Percentiles rank a stretch among this genome's conserved stretches.
These are phyloP conservation scores for Arenicola marina DNA, from an alignment of 2,888 invertebrate genomes.

Conservation along the genomic window DNA sequence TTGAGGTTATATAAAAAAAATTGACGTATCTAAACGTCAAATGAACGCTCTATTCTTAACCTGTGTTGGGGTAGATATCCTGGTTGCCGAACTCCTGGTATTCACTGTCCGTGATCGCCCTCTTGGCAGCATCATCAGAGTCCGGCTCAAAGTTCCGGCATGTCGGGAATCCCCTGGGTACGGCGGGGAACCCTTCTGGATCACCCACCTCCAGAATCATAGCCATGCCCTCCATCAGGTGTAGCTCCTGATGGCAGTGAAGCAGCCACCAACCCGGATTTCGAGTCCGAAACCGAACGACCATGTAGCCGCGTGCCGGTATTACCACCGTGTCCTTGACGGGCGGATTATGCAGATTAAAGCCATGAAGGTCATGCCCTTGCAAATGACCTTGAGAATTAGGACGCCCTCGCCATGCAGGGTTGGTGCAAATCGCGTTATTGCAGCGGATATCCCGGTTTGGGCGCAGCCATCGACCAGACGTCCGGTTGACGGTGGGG, in stretches of 20 bases:
- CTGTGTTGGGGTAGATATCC: too few relatives aligned
- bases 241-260: slow-evolving; percentile 5
- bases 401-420: background rate
- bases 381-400: too few relatives aligned
- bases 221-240: slow-evolving; percentile 9
- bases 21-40: too few relatives aligned
- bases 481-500: background rate
- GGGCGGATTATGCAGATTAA: slow-evolving; percentile 9
- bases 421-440: background rate
- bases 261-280: slow-evolving; percentile 10
- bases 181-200: background rate
- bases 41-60: too few relatives aligned
- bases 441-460: background rate
- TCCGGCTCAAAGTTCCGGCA: background rate
- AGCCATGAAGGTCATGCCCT: slow-evolving; percentile 21
- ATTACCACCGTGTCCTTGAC: slow-evolving; percentile 6
- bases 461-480: background rate
- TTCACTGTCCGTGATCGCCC: too few relatives aligned
- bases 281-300: slow-evolving; percentile 1
- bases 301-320: slow-evolving; percentile 8
- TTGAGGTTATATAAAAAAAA: too few relatives aligned
- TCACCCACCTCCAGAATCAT: background rate
- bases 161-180: background rate
- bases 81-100: too few relatives aligned
- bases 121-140: background rate